Conservation (phyloP, 1,140 invertebrate species). For the Drosophila sproati region DNA sequence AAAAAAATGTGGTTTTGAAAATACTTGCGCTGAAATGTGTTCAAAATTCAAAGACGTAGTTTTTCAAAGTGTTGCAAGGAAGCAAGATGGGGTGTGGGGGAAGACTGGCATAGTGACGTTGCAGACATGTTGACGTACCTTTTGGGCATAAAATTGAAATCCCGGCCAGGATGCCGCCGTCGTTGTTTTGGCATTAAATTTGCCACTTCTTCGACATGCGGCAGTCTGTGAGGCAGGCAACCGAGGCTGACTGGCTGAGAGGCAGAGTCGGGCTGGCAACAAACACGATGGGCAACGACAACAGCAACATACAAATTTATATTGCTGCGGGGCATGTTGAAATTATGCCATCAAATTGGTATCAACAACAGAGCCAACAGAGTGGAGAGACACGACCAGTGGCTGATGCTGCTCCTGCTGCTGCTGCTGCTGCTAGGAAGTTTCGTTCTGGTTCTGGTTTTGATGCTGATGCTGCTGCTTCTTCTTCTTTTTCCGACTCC, state of each 20-base stretch:
- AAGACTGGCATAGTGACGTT: neutral
- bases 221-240: constrained; percentile 20
- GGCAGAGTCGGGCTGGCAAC: constrained; percentile 16
- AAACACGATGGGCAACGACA: constrained; percentile 67
- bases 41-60: neutral
- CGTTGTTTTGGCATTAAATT: constrained; percentile 75
- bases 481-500: constrained; percentile 45
- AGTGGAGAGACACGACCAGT: constrained; percentile 41
- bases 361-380: constrained; percentile 59
- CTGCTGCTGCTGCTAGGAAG: constrained; percentile 34
- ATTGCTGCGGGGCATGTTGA: constrained; percentile 78
- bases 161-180: constrained; percentile 65
- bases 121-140: constrained; percentile 77
- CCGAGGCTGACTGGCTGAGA: constrained; percentile 4
- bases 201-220: constrained; percentile 73
- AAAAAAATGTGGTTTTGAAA: too few species aligned
- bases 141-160: constrained; percentile 84
- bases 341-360: constrained; percentile 84
- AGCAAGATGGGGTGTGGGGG: neutral
- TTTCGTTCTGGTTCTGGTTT: constrained; percentile 29
- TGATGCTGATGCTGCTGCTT: neutral
- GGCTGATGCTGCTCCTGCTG: constrained; percentile 5
- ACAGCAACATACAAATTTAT: constrained; percentile 83
- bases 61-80: neutral
- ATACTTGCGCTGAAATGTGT: too few species aligned